Base-by-base conservation (phyloP, 1,140 invertebrate genomes). In the Drosophila malerkotliana region DNA sequence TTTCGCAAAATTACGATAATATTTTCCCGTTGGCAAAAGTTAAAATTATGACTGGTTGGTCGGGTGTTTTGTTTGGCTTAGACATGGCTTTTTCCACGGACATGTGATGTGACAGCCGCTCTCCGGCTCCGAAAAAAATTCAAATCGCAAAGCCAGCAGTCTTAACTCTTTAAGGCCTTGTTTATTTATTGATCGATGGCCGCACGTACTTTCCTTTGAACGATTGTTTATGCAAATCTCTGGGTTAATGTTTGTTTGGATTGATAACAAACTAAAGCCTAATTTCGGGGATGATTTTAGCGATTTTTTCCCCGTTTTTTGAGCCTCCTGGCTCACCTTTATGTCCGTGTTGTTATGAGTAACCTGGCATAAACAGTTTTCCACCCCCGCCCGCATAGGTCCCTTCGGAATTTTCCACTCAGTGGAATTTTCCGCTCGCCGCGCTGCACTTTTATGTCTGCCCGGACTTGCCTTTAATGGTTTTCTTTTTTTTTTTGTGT, bases 261-360 rank as follows among this genome's bases (percentile, higher is more conserved):
- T 61, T 79, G 75, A 83, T 83, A 85, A 85, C 81, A 81, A 85
- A 81, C 37, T 72, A 7, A 81, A 85, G 81, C 56, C 77, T 85
- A 85, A 87, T 85, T 85, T 85, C 77, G 82, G 81, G 81, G 81
- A 85, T 84, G 81, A 62, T 84, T 85, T 54, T 34, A 26, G 26
- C 26, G 45, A 1, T 10, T 57, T 37, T 61, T 28, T 37, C 7
- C 34, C 5, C 5, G 26, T 28, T 41, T 48, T 41, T 45, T 48
- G 58, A 15, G 15, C 10, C 39, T 34, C 18, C 37, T 48, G 66
- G 34, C 54, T 51, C 14, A 34, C 15, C 34, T 48, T 28, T 47
- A 49, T n/a, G 51, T 45, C 41, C 60, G 66, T 52, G 80, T 84
- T 76, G 72, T 72, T 76, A 83, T 76, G 80, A 72, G 58, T 60